Conservation (phyloP, 2,888 invertebrate genomes). For the Neoascia interrupta region DNA sequence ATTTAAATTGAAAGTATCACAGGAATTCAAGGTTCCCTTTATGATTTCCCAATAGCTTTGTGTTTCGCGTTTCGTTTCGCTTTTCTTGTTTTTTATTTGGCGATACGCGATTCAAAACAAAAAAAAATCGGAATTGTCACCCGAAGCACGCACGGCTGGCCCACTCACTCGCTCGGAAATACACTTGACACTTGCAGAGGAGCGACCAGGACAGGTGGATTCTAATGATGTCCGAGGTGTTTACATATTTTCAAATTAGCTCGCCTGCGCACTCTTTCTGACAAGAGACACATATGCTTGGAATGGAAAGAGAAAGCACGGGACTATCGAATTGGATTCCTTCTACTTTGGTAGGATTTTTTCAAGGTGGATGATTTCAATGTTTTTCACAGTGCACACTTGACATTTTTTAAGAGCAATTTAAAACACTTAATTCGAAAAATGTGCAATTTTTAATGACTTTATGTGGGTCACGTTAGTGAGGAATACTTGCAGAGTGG, state of each 20-base stretch:
- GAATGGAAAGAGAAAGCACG: constrained; percentile 32
- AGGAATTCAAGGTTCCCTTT: constrained; percentile 67
- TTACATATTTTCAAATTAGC: constrained; percentile 58
- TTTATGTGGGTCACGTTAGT: background rate
- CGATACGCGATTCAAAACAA: constrained; percentile 51
- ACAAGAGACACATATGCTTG: background rate
- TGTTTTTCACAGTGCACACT: constrained; percentile 44
- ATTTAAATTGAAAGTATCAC: constrained; percentile 55
- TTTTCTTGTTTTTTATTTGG: constrained; percentile 6
- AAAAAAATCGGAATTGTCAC: constrained; percentile 54
- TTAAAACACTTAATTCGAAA: background rate
- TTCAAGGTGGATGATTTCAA: constrained; percentile 60
- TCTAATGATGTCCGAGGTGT: constrained; percentile 36
- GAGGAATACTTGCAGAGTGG: background rate
- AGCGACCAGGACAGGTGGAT: constrained; percentile 31
- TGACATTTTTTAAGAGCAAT: constrained; percentile 35
- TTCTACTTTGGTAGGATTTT: constrained; percentile 25
- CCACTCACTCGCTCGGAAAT: constrained; percentile 29
- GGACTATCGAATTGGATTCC: constrained; percentile 17
- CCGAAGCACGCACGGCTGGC: constrained; percentile 7
- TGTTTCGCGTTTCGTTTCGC: constrained; percentile 31
- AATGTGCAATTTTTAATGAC: too few relatives aligned
- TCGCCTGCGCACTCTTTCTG: constrained; percentile 32
- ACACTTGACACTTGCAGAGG: constrained; percentile 25
- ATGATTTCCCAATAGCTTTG: constrained; percentile 54